Percentiles rank a stretch among this genome's conserved stretches.
phyloP scores from a whole-genome alignment of 2,888 invertebrate genomes.

The Tetropium fuscum region DNA sequence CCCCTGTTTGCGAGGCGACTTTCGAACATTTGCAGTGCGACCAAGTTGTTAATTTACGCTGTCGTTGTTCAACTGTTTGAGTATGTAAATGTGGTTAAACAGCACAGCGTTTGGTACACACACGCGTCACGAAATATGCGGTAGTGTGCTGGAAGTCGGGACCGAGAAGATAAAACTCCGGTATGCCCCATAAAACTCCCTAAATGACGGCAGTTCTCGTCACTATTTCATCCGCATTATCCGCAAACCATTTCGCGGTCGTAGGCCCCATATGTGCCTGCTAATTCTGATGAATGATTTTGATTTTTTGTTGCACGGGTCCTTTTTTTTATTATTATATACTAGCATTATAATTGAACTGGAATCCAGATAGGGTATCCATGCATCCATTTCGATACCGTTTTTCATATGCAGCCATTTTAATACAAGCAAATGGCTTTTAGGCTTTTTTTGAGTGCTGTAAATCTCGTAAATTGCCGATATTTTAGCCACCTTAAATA shows the following conservation, averaged over 20 bases:
- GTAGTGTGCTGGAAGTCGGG: slow-evolving; percentile 50
- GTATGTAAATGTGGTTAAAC: slow-evolving; percentile 44
- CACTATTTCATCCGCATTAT: slow-evolving; percentile 60
- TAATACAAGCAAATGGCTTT: slow-evolving; percentile 16
- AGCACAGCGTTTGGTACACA: slow-evolving; percentile 33
- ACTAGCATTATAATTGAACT: slow-evolving; percentile 41
- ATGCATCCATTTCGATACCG: slow-evolving; percentile 1
- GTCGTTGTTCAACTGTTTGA: slow-evolving; percentile 36
- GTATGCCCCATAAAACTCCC: slow-evolving; percentile 60
- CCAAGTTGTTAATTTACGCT: slow-evolving; percentile 13
- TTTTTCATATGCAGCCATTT: slow-evolving; percentile 11
- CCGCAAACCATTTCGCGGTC: slow-evolving; percentile 61
- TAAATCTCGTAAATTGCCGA: slow-evolving; percentile 17
- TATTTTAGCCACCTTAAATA: slow-evolving; percentile 2
- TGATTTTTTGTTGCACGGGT: slow-evolving; percentile 58
- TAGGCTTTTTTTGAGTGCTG: background rate
- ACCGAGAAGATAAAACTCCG: slow-evolving; percentile 59
- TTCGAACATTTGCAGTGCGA: background rate
- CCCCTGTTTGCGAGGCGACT: too few relatives aligned
- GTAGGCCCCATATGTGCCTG: slow-evolving; percentile 56
- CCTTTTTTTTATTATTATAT: slow-evolving; percentile 45
- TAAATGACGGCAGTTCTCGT: slow-evolving; percentile 64
- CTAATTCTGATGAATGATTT: slow-evolving; percentile 65
- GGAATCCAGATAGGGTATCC: slow-evolving; percentile 44
- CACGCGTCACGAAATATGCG: slow-evolving; percentile 27